Evolutionary conservation across 2,797 vertebrate genomes (phyloP).

Genomic region (Hybognathus amarus): DNA sequence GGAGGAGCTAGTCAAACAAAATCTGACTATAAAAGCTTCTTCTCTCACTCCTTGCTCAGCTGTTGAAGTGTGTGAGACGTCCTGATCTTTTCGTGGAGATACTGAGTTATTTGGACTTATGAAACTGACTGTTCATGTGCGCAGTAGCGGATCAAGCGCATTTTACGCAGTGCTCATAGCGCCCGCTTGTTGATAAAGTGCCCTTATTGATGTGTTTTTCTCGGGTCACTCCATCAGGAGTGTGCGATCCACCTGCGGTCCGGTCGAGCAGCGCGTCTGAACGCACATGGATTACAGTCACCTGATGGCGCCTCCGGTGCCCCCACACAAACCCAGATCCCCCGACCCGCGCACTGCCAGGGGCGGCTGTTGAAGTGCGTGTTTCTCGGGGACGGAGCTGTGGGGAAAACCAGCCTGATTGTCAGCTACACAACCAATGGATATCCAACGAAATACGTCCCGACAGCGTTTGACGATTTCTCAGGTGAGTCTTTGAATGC

Average conservation of each 20-base stretch:
- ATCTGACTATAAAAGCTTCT: slow-evolving; percentile 23
- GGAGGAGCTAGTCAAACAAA: slow-evolving; percentile 58
- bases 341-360: slow-evolving; percentile 62
- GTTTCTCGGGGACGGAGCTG: slow-evolving; percentile 85
- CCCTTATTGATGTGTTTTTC: slow-evolving; percentile 65
- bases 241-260: slow-evolving; percentile 47
- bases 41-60: neutral
- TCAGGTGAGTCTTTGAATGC: slow-evolving; percentile 73
- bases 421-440: slow-evolving; percentile 88
- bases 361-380: slow-evolving; percentile 84
- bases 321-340: slow-evolving; percentile 77
- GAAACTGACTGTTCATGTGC: neutral
- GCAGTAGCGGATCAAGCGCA: neutral
- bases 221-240: slow-evolving; percentile 57
- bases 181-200: neutral
- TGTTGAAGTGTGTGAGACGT: too few species aligned
- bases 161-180: neutral
- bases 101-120: neutral
- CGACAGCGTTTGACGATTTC: slow-evolving; percentile 86
- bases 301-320: slow-evolving; percentile 82
- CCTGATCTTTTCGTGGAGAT: neutral
- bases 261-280: slow-evolving; percentile 60
- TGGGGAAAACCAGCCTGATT: slow-evolving; percentile 87
- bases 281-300: slow-evolving; percentile 76
- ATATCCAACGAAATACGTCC: slow-evolving; percentile 86